Base-by-base conservation (phyloP, 2,797 vertebrate species). In the Anisognathus igniventris region DNA sequence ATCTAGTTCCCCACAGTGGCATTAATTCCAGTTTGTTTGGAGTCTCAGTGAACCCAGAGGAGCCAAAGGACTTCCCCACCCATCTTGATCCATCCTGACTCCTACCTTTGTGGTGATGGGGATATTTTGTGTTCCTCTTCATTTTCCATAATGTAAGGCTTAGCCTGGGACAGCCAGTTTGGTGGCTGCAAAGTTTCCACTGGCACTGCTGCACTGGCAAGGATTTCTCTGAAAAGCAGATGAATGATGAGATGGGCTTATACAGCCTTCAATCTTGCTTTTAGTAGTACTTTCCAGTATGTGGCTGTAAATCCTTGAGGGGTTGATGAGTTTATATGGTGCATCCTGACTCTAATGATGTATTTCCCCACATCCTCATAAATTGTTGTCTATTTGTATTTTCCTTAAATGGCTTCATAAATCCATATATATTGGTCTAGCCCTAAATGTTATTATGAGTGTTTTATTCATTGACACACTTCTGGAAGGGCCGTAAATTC, bases 401-500 rank as follows among this genome's bases (percentile, higher is more conserved):
- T 96, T 83, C 79, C 73, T 93, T 94, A 90, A 96, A 92, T 83
- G 70, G 45, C 56, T 95, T 93, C 92, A 93, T 96, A 96, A 94
- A 97, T 93, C 94, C 71, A 67, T 95, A 85, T 88, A 50, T 94
- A 94, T 90, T 68, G 65, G 73, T 75, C 78, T 88, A 84, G 51
- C 71, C 68, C 67, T 91, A 89, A 96, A 96, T 84, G 90, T 90
- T 81, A 92, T 95, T 89, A 88, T 70, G 70, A 85, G 65, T 30
- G 0, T 89, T 94, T 95, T 95, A 95, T 83, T 95, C 75, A 81
- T 54, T 94, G 81, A 35, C 6, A 24, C 51, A 70, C 37, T 92
- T 90, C 75, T 86, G 68, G 74, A 94, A 73, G 1, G 2, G 47
- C 75, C 33, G 20, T 94, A 94, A 93, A 95, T 86, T 81, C n/a